Evolutionary conservation across 1,140 invertebrate species (phyloP), one percentile per base, ranked within the genome.

Genomic region (Drusus annulatus): DNA sequence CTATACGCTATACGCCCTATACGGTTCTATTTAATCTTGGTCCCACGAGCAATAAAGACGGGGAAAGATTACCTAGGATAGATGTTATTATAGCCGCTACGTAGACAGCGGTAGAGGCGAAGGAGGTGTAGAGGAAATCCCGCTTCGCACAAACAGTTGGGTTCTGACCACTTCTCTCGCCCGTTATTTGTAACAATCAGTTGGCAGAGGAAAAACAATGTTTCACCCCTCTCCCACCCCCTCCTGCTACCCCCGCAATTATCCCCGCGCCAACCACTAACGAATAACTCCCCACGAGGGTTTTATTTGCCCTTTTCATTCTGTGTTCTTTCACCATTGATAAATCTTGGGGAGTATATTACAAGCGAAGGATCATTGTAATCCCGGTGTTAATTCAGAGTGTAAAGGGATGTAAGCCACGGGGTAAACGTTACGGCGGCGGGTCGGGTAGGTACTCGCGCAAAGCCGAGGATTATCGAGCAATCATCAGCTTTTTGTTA

Each of bases 191-290:
- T 80, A 68, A 68, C 73, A 68, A 51, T 28, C 76, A 36, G 76
- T 75, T 51, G 45, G 50, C 36, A 21, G 76, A 31, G 78, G 80
- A 81, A 81, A 81, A 81, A 81, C 80, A 81, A 81, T 81, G 80
- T 81, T 81, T 79, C 76, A 78, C 80, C 76, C 80, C 58, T 1
- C 60, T 45, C 36, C 25, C n/a, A 31, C 50, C 25, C n/a, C 58
- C 50, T 7, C 71, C 51, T 21, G 5, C 13, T 54, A 28, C 71
- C 51, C 51, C 31, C 16, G 71, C 71, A 65, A 65, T 65, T 65
- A 65, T 31, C 62, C 62, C 62, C 56, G 56, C 56, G 56, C 21
- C 62, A 65, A 65, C 62, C 23, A 28, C 68, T 71, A 71, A 71
- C 68, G 50, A 51, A 71, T 71, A 51, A 71, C 68, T 71, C 52